Base-by-base conservation (phyloP, 2,888 invertebrate species). In the Craniophora ligustri region DNA sequence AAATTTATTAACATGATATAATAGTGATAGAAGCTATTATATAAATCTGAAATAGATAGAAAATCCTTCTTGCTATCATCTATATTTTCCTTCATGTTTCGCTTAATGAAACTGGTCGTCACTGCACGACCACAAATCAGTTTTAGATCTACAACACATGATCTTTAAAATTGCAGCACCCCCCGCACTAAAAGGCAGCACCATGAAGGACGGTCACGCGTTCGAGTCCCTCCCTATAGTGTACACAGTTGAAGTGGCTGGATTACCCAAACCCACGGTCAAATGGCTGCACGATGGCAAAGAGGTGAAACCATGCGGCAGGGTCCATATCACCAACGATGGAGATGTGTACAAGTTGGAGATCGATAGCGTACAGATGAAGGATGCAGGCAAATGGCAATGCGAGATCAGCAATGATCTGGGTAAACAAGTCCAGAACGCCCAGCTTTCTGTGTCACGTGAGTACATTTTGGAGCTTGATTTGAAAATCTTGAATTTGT, bases 381-480 rank as follows among this genome's bases (percentile, higher is more conserved):
- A 94, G 7, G 98, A 98, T 83, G 96, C 95, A n/a, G 97, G 97
- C 7, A 94, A 95, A 54, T 98, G 98, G 92, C 96, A 96, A 71
- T 97, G 97, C 55, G 95, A 96, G 57, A 94, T 98, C 45, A 95
- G 95, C 75, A 98, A 98, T 85, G 96, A 96, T 77, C 94, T 97
- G 40, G 99, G 98, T 45, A 97, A 97, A 83, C 95, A 96, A 58
- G 94, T 94, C 39, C 94, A 95, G 60, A 95, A 96, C 77, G 98
- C 97, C 18, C 94, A 95, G 28, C 90, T 98, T 8, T 95, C 95
- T 16, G 95, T 98, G 32, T 95, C 95, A 56, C 95, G 97, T 97
- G 87, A 95, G 95, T 93, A 34, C n/a, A 26, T 11, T 7, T 15
- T 7, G 0, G 18, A n/a, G n/a, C n/a, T n/a, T n/a, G n/a, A n/a